Base-by-base conservation (phyloP, 2,888 invertebrate species). In the Leptarthrus brevirostris region DNA sequence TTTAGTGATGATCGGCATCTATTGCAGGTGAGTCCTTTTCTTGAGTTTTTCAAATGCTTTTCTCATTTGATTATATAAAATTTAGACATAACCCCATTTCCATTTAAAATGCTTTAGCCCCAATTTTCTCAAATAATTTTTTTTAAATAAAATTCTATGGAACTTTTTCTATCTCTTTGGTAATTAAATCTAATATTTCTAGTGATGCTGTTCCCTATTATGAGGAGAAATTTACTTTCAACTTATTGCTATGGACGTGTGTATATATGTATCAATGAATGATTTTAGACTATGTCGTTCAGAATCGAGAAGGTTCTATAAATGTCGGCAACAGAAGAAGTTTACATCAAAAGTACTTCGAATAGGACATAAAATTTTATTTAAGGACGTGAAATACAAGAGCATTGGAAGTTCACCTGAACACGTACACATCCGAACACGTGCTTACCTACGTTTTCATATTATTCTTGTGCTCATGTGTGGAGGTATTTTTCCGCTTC, bases 1-100 rank as follows among this genome's bases (percentile, higher is more conserved):
- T 86, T 91, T 97, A 81, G 96, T 99, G 78, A 98, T 99, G 98
- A 91, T 98, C 82, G 94, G 95, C 85, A 93, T 95, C 83, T 96
- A 95, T 86, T 92, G 93, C 86, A 88, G 89, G 89, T 90, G 78
- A 86, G 86, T 82, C 18, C 1, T 47, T 14, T 47, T 4, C 47
- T 47, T 47, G n/a, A 14, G n/a, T 47, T 47, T 12, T 36, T 36
- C n/a, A n/a, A 14, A 12, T 47, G 6, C 16, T 47, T 16, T 47
- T 47, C 16, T 16, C 14, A 14, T 47, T 47, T 47, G 5, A n/a
- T n/a, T 5, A 14, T n/a, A 14, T 47, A 14, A 16, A 14, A n/a
- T 47, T 47, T n/a, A 30, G 30, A 30, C 8, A 8, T 30, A 30
- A n/a, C n/a, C n/a, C n/a, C n/a, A n/a, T n/a, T n/a, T n/a, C n/a